Percentiles rank a stretch among this genome's conserved stretches.
These are phyloP conservation scores for Abramis brama DNA, from an alignment of 2,113 vertebrate genomes.

Conservation along the genomic window DNA sequence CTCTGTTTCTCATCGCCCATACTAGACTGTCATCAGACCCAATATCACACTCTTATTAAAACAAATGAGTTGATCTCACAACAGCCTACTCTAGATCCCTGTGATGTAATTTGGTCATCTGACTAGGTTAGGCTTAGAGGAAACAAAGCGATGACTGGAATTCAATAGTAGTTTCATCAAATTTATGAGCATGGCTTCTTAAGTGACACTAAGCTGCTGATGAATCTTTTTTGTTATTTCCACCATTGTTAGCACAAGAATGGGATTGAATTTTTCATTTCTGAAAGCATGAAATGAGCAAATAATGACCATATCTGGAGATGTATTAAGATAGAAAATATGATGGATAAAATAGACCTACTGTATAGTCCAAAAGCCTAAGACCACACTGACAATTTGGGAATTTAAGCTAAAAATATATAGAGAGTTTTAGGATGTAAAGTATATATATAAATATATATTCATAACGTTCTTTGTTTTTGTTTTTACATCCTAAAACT, in stretches of 20 bases:
- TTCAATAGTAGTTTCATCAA: slow-evolving; percentile 23
- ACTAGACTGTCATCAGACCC: slow-evolving; percentile 38
- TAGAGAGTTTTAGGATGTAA: background rate
- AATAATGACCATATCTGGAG: background rate
- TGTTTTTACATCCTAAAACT: too few relatives aligned
- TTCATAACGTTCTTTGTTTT: too few relatives aligned
- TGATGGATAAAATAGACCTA: background rate
- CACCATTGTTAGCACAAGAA: background rate
- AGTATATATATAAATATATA: too few relatives aligned
- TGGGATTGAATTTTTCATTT: background rate
- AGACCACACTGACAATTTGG: too few relatives aligned
- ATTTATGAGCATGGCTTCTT: slow-evolving; percentile 12
- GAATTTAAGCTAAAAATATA: background rate
- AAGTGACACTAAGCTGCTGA: slow-evolving; percentile 13
- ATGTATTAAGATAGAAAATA: background rate
- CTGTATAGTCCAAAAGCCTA: background rate
- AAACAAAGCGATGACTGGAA: slow-evolving; percentile 40
- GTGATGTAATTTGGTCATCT: slow-evolving; percentile 40
- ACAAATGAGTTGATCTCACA: slow-evolving; percentile 38
- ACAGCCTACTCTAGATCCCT: slow-evolving; percentile 32
- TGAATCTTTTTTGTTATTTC: slow-evolving; percentile 6
- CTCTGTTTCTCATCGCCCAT: slow-evolving; percentile 38
- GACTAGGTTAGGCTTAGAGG: slow-evolving; percentile 17
- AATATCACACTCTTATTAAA: slow-evolving; percentile 52
- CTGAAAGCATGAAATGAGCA: background rate